Evolutionary conservation across 30 jellyfish, hydroid and myxozoan species (phyloP), one percentile per base, ranked within the genome.

Genomic region (Sanderia malayensis): DNA sequence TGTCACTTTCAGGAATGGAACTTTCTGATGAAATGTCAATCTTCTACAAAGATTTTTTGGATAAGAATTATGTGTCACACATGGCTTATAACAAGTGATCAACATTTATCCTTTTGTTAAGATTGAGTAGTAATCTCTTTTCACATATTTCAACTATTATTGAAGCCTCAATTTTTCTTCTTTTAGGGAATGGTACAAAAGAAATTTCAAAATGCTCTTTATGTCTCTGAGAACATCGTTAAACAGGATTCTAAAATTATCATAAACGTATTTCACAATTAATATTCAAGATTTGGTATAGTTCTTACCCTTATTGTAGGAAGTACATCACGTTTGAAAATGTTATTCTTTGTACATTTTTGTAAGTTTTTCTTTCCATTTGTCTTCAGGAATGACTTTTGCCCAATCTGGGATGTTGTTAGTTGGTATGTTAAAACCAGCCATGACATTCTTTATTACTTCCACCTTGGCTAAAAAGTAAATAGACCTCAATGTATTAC

Each of bases 331-430:
- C n/a, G n/a, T n/a, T n/a, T n/a, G n/a, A 37, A 37, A 37, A 4
- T 13, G 13, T 37, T 37, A 4, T 37, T 37, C 52, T 13, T 37
- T 37, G 52, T 37, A 4, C 52, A 37, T 15, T 17, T 58, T 2
- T 67, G 71, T 8, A 13, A 81, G 37, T 46, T 82, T 66, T 89
- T 76, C 79, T 46, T 71, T 81, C 93, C 94, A 89, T 52, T 82
- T 71, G 22, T 71, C 97, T 31, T 89, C 97, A 24, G 97, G 78
- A 18, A 89, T 66, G 24, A 28, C 61, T 28, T 73, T 82, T 46
- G 97, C 97, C 97, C 97, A 89, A 20, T 67, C 86, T 9, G 97
- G 97, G 15, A 89, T 82, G 80, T 82, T 89, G 44, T 23, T 31
- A 2, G 59, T 32, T 32, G 97, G 97, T 26, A 89, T 44, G 26